A percentile compares a stretch with the other conserved stretches of the same genome.
These are phyloP conservation scores for Didymodactylos carnosus DNA, from an alignment of 2,888 invertebrate species.

Conservation along the genomic window DNA sequence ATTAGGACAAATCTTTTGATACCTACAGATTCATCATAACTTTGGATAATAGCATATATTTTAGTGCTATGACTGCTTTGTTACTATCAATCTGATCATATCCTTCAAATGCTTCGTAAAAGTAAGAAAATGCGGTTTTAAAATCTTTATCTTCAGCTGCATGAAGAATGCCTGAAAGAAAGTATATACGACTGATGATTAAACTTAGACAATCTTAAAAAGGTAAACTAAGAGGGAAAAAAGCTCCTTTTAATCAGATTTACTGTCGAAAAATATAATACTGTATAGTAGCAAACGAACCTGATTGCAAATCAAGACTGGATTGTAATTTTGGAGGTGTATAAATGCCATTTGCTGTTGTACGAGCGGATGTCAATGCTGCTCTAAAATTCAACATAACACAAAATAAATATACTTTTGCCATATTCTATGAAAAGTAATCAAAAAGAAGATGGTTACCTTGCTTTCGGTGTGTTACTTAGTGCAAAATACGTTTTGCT, in stretches of 20 bases:
- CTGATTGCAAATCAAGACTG: slow-evolving; percentile 83
- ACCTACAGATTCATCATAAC: slow-evolving; percentile 63
- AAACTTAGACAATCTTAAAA: too few species aligned
- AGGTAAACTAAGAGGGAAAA: too few species aligned
- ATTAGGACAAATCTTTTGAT: not conserved
- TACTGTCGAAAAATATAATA: too few species aligned
- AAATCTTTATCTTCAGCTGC: slow-evolving; percentile 99
- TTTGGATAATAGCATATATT: slow-evolving; percentile 96
- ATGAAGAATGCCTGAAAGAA: slow-evolving; percentile 54
- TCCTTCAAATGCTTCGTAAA: slow-evolving; percentile 97
- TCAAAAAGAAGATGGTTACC: not conserved
- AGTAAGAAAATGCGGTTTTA: slow-evolving; percentile 97
- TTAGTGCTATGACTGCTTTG: slow-evolving; percentile 74
- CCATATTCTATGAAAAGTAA: too few species aligned
- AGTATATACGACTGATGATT: too few species aligned
- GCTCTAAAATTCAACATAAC: slow-evolving; percentile 42
- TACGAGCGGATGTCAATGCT: slow-evolving; percentile 84
- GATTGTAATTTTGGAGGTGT: slow-evolving; percentile 97
- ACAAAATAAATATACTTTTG: not conserved
- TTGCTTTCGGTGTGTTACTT: slow-evolving; percentile 6
- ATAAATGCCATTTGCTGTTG: slow-evolving; percentile 98
- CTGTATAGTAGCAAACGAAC: slow-evolving; percentile 29
- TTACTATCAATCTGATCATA: slow-evolving; percentile 79
- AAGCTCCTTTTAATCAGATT: too few species aligned
- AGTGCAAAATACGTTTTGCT: slow-evolving; percentile 62